Percentiles rank a stretch among this genome's conserved stretches.
Evolutionary conservation across 2,113 vertebrate species (phyloP).

Genomic region (Gymnorhina tibicen): DNA sequence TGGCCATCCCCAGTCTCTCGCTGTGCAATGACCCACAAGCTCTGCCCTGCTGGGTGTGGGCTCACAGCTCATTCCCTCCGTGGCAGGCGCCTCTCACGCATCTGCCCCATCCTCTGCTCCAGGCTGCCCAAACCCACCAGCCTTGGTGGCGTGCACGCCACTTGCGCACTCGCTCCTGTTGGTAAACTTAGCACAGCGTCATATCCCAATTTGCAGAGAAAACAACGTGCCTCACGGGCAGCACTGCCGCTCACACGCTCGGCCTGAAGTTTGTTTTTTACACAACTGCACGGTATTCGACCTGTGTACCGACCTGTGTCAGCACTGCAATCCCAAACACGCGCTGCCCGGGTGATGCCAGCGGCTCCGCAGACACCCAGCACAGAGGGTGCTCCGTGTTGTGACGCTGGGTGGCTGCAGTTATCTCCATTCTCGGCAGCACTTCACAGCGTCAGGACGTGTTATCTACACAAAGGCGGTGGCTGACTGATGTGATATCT

Average conservation of each 20-base stretch:
- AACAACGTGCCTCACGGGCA: rapidly evolving
- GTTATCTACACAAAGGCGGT: background rate
- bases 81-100: rapidly evolving
- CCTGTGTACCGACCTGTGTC: rapidly evolving
- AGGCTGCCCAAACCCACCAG: background rate
- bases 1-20: rapidly evolving
- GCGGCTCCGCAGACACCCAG: background rate
- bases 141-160: rapidly evolving
- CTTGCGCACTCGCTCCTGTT: rapidly evolving
- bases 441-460: background rate
- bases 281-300: rapidly evolving
- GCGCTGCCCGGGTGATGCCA: rapidly evolving
- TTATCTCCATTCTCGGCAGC: background rate
- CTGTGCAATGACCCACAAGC: background rate
- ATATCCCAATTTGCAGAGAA: background rate
- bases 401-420: background rate
- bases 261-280: background rate
- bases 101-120: background rate
- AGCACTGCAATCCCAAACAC: background rate
- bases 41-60: background rate
- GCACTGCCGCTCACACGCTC: rapidly evolving
- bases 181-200: background rate
- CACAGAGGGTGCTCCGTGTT: rapidly evolving
- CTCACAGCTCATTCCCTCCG: rapidly evolving
- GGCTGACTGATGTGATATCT: background rate